phyloP scores from a whole-genome alignment of 2,113 vertebrate genomes.

The Rhineura floridana region DNA sequence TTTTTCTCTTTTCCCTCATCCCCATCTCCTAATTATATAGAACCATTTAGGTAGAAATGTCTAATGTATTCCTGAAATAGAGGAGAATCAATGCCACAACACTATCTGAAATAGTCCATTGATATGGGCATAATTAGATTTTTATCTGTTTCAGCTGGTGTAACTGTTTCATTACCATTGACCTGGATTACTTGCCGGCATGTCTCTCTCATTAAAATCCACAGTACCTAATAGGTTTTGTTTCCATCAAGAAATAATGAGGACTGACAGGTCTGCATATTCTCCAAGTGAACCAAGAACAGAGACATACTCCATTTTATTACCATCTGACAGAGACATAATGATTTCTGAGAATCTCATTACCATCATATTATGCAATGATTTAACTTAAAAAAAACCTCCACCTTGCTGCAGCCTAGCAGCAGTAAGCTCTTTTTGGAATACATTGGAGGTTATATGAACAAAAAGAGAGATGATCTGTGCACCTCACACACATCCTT shows the following conservation, averaged over 20 bases:
- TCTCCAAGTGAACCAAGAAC: slow-evolving; percentile 55
- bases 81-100: slow-evolving; percentile 21
- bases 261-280: slow-evolving; percentile 74
- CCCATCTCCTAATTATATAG: neutral
- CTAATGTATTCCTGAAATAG: slow-evolving; percentile 2
- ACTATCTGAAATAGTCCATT: slow-evolving; percentile 41
- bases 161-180: slow-evolving; percentile 71
- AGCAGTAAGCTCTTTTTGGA: slow-evolving; percentile 14
- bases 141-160: slow-evolving; percentile 69
- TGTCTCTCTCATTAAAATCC: slow-evolving; percentile 73
- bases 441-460: rapidly evolving
- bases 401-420: slow-evolving; percentile 46
- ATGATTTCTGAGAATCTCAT: slow-evolving; percentile 76
- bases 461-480: neutral
- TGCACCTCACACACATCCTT: too few relatives aligned
- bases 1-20: neutral
- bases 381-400: slow-evolving; percentile 70
- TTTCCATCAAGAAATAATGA: slow-evolving; percentile 74
- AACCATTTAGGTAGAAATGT: slow-evolving; percentile 19
- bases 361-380: slow-evolving; percentile 74
- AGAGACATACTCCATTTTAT: slow-evolving; percentile 72
- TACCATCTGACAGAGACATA: slow-evolving; percentile 76
- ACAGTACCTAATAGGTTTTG: slow-evolving; percentile 76
- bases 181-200: slow-evolving; percentile 69
- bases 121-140: slow-evolving; percentile 64